Base-by-base conservation (phyloP, 30 jellyfish, hydroid and myxozoan species). In the Aurelia coerulea region DNA sequence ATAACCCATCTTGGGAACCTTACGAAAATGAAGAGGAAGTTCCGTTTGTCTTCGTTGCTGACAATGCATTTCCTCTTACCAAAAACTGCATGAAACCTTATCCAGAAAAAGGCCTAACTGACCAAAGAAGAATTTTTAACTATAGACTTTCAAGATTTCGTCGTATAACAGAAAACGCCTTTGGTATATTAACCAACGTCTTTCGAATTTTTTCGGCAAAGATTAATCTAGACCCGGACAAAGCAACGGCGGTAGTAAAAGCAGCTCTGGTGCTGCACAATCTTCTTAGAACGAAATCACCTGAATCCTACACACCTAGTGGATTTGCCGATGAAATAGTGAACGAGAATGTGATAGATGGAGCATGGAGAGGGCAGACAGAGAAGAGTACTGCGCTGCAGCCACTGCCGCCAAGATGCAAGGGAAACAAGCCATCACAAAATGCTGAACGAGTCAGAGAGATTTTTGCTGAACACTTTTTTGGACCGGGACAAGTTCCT, bases 241-340 rank as follows among this genome's bases (percentile, higher is more conserved):
- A 65, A 79, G 81, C 81, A 34, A 79, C 81, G 12, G 32, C 90
- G 46, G 81, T 79, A 35, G 54, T 79, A 10, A 15, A 29, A 37
- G 90, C 90, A 62, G 67, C 90, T 34, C 90, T 79, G 34, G 71
- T 49, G 19, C 87, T 76, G 15, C 87, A 76, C 62, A 76, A 76
- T 76, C 29, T 76, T 63, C 77, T 76, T 33, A 53, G 87, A 53
- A 62, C 81, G 29, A 79, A 79, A 66, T 63, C 90, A 16, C 39
- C 90, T 3, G 81, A 79, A 59, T 79, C 90, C 7, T 79, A 79
- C 81, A 79, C 70, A 62, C 80, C 90, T 29, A 65, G 32, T 50
- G 80, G 90, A 1, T 79, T 79, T 79, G 79, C 80, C 37, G 90
- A 79, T 66, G 90, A 79, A 65, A 64, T 79, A 8, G 70, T 31